A percentile compares a stretch with the other conserved stretches of the same genome.
Evolutionary conservation across 2,113 vertebrate species (phyloP).

Genomic region (Vombatus ursinus): DNA sequence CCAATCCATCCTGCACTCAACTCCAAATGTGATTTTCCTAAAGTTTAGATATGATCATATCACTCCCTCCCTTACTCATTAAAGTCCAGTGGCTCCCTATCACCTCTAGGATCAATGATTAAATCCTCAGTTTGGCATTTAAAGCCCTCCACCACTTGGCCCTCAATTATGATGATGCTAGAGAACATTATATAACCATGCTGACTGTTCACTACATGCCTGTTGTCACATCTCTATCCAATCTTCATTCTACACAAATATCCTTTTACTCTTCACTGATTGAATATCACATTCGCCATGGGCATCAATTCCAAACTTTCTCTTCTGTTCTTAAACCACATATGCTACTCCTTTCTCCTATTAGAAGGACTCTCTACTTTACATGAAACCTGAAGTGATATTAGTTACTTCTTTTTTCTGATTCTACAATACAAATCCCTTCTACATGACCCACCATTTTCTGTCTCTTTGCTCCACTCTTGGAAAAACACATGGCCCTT

Average conservation of each 20-base stretch:
- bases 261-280: background rate
- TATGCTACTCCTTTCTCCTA: background rate
- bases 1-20: background rate
- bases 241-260: background rate
- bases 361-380: background rate
- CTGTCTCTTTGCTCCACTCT: background rate
- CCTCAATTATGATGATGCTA: background rate
- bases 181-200: background rate
- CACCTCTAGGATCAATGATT: background rate
- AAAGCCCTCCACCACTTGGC: background rate
- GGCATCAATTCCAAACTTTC: background rate
- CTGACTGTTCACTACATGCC: background rate
- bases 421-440: background rate
- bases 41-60: background rate
- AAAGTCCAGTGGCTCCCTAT: background rate
- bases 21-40: background rate
- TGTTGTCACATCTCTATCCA: background rate
- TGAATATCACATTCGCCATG: background rate
- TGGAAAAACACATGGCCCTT: background rate
- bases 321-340: background rate
- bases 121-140: background rate
- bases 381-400: background rate
- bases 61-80: background rate
- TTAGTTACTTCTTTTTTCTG: background rate
- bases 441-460: background rate